Base-by-base conservation (phyloP, 2,113 vertebrate genomes). In the Saguinus imperator region DNA sequence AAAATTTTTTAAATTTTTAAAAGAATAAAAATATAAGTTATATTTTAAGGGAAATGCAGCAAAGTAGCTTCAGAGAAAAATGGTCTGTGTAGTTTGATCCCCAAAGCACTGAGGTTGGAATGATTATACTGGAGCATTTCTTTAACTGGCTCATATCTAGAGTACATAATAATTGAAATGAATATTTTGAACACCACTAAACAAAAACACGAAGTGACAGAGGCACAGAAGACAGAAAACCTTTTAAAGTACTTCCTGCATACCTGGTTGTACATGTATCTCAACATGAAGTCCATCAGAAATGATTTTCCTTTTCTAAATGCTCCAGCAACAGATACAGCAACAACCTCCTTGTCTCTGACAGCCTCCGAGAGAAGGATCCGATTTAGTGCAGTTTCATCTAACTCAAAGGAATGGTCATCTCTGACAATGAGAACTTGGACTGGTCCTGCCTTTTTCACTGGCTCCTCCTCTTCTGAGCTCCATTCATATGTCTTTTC, bases 201-300 rank as follows among this genome's bases (percentile, higher is more conserved):
- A 57, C 61, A 66, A 95, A 94, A 94, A 50, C 76, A 89, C 25
- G 11, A 88, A 12, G 16, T 48, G n/a, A 82, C 14, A 87, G 37
- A 70, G 32, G 52, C 55, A 68, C 3, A 61, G 76, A 76, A 88
- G 75, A 32, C 93, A 87, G 37, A 87, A 81, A 45, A 25, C 9
- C 18, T 72, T 61, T 43, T 14, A 45, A 87, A 68, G 40, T 16
- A 25, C 20, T 20, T 76, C 35, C 61, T 79, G 73, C 95, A 1
- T 97, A 99, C 99, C 97, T 99, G 99, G 43, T 99, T 99, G 98
- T 99, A 99, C 99, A 99, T 99, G 98, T 99, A 99, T 0, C 99
- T 99, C 98, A 99, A 98, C 99, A 99, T 99, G 98, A 99, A 99
- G 98, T 99, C 99, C 99, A 99, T 99, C 87, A 99, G 99, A 98